phyloP scores from a whole-genome alignment of 2,888 invertebrate genomes.

The Eupeodes luniger region DNA sequence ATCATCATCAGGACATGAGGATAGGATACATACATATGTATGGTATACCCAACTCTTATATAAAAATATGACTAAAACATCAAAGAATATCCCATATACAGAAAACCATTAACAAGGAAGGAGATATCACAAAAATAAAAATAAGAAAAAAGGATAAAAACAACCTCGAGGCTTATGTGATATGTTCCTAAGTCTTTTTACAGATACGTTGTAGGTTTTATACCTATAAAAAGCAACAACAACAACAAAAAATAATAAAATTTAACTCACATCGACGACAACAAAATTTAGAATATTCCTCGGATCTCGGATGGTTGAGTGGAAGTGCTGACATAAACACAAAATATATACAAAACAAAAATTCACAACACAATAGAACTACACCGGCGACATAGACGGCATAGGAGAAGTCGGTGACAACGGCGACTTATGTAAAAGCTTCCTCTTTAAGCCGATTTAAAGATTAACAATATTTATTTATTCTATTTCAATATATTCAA shows the following conservation, averaged over 20 bases:
- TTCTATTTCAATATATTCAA: neutral
- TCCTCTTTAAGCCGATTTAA: constrained; percentile 25
- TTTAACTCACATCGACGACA: constrained; percentile 12
- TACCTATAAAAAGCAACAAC: neutral
- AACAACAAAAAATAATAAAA: neutral
- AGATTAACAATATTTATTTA: constrained; percentile 10
- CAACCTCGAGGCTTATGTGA: constrained; percentile 3
- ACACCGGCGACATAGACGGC: neutral
- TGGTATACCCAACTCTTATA: neutral
- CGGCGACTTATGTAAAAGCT: neutral
- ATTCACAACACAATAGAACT: constrained; percentile 1
- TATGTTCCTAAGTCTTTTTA: neutral
- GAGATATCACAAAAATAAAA: constrained; percentile 42
- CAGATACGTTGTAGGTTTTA: constrained; percentile 7
- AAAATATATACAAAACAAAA: neutral
- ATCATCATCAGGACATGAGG: neutral
- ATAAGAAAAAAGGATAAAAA: constrained; percentile 1
- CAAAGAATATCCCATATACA: constrained; percentile 44
- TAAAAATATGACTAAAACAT: constrained; percentile 39
- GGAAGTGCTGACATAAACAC: constrained; percentile 19
- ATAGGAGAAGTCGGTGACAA: neutral
- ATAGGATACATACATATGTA: too few species aligned
- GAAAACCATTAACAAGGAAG: constrained; percentile 41
- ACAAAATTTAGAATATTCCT: constrained; percentile 8
- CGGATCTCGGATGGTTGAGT: neutral